phyloP scores from a whole-genome alignment of 2,113 vertebrate genomes.

The Leptobrachium ailaonicum region DNA sequence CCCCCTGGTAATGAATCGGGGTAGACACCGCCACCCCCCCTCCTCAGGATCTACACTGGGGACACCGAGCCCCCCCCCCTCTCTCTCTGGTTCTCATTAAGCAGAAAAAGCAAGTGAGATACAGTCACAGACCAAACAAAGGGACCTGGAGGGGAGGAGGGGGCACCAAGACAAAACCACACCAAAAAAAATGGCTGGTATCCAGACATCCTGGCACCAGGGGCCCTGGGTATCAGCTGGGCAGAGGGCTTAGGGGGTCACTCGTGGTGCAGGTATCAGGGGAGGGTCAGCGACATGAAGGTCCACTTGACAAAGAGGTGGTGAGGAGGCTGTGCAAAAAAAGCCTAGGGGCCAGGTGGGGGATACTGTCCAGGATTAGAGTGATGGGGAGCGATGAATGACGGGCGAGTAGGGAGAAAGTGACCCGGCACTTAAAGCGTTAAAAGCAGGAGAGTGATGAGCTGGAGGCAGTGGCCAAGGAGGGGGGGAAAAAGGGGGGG shows the following conservation, averaged over 20 bases:
- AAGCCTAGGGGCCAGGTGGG: background rate
- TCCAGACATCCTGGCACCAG: background rate
- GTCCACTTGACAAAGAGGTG: background rate
- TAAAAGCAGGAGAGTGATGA: too few species aligned
- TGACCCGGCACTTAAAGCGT: too few species aligned
- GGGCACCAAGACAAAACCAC: background rate
- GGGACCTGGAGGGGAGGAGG: background rate
- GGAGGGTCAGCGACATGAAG: too few species aligned
- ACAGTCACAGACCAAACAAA: background rate
- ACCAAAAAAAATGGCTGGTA: slow-evolving; percentile 32
- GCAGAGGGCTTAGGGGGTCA: background rate
- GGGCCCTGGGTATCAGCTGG: background rate
- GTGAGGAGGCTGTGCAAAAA: background rate
- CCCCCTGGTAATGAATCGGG: background rate
- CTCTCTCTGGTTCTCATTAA: slow-evolving; percentile 17
- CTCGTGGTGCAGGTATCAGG: background rate
- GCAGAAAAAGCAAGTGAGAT: background rate
- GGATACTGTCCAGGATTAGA: background rate
- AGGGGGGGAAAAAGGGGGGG: background rate
- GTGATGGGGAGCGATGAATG: background rate
- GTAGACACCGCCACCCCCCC: slow-evolving; percentile 20
- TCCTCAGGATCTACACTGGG: background rate
- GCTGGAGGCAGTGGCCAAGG: background rate
- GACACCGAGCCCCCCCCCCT: background rate
- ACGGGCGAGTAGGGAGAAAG: too few species aligned